Conservation (phyloP, 2,797 vertebrate genomes). For the Megalops cyprinoides region DNA sequence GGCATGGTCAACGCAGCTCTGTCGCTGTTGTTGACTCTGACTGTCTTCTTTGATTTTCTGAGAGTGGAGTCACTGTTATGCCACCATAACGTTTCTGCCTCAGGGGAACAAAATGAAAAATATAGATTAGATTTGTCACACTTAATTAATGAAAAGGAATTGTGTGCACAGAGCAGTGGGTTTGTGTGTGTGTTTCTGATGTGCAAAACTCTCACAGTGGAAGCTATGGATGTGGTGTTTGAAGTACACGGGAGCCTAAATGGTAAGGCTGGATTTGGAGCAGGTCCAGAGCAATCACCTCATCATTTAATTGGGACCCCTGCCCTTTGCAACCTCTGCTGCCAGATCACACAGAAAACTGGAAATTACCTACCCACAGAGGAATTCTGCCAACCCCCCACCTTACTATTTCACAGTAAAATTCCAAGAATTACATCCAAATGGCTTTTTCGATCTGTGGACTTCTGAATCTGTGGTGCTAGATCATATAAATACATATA, state of each 20-base stretch:
- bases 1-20: conserved; percentile 48
- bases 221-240: too few species aligned
- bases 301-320: background rate
- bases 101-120: conserved; percentile 37
- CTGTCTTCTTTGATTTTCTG: conserved; percentile 54
- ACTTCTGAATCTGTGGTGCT: too few species aligned
- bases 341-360: background rate
- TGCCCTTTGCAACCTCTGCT: background rate
- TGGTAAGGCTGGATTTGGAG: background rate
- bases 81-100: conserved; percentile 29
- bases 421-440: too few species aligned
- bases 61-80: conserved; percentile 36
- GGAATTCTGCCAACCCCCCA: background rate
- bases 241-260: background rate
- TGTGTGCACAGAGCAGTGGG: background rate
- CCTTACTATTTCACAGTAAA: background rate
- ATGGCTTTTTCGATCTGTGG: too few species aligned
- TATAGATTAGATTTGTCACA: conserved; percentile 49
- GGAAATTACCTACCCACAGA: background rate
- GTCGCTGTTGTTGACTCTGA: conserved; percentile 48
- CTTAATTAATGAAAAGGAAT: conserved; percentile 44
- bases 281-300: background rate
- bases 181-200: background rate
- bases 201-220: background rate
- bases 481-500: too few species aligned